phyloP scores from a whole-genome alignment of 1,140 invertebrate species.

The Bombus polaris region DNA sequence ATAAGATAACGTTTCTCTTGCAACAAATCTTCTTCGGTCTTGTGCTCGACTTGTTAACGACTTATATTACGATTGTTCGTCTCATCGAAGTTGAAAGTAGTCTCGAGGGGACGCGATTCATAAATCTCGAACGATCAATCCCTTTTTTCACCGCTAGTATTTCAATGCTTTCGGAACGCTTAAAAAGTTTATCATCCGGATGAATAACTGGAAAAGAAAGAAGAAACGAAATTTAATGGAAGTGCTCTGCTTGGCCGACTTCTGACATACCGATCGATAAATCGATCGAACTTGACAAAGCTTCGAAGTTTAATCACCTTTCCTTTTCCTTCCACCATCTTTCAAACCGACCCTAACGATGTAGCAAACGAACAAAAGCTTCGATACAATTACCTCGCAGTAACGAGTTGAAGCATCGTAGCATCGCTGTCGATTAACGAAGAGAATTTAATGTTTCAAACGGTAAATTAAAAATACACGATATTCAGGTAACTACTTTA shows the following conservation, averaged over 20 bases:
- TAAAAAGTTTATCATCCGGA: conserved; percentile 8
- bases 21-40: neutral
- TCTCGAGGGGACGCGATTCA: neutral
- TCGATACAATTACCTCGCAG: neutral
- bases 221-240: conserved; percentile 17
- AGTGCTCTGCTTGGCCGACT: neutral
- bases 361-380: neutral
- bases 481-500: neutral
- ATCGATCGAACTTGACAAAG: neutral
- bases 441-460: neutral
- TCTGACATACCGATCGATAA: neutral
- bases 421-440: neutral
- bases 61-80: neutral
- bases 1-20: too few species aligned
- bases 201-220: neutral
- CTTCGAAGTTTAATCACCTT: conserved; percentile 43
- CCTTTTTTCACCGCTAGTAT: neutral
- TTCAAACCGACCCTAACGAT: neutral
- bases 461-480: neutral
- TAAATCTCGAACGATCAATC: neutral
- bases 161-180: neutral
- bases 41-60: too few species aligned
- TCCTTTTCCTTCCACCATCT: neutral
- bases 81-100: neutral
- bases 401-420: neutral